Evolutionary conservation across 2,888 invertebrate genomes (phyloP), one percentile per base, ranked within the genome.

Genomic region (Drosophila anomalata): DNA sequence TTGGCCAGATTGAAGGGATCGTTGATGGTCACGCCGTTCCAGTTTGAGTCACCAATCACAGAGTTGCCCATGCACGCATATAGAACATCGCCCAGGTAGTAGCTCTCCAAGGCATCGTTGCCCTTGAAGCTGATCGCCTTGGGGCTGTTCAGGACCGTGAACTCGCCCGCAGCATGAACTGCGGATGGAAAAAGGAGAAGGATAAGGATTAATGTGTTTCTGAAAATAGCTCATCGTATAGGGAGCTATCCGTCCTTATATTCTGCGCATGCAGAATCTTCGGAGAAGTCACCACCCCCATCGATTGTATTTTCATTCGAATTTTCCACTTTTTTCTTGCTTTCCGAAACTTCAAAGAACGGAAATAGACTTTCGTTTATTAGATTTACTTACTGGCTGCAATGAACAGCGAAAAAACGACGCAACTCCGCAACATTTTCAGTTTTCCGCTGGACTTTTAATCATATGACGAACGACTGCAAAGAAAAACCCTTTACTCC

Each of bases 1-100:
- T 95, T 94, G n/a, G 96, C 95, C 51, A 95, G 93, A 67, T 93
- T 92, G 81, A 97, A 96, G 1, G 96, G 96, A 92, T 96, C 93
- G 5, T 90, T 91, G 42, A 96, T 93, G 59, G 92, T 93, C 75
- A 97, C 90, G 12, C 95, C 96, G 77, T 93, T 92, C 96, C 96
- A 96, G 76, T 94, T 93, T 12, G 94, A 93, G 82, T 93, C 94
- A 93, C 94, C 94, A 90, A 94, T 94, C n/a, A 95, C 94, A 11
- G 96, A 94, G 75, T 95, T 94, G 51, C 96, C 96, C 72, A 96
- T 92, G 54, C 94, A 92, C 61, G 95, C 95, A n/a, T 94, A 94
- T 74, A 94, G 94, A 6, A 96, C 93, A 90, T 96, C 96, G 2
- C 96, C 90, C 3, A 94, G 91, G 82, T 94, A 95, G 84, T 95